phyloP scores from a whole-genome alignment of 2,797 vertebrate species.

The Sebastes steindachneri region DNA sequence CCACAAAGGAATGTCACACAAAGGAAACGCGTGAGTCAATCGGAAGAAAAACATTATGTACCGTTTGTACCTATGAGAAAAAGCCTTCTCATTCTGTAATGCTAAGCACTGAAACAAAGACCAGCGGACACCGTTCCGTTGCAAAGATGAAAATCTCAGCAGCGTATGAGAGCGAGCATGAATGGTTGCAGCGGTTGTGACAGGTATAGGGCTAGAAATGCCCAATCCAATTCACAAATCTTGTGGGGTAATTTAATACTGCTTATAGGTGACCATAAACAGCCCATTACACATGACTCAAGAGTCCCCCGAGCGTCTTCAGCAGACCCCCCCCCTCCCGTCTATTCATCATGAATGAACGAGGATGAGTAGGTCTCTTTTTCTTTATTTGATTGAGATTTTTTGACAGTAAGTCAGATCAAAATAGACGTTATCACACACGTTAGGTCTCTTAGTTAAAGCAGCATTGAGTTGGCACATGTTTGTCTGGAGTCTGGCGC shows the following conservation, averaged over 20 bases:
- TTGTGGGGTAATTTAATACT: background rate
- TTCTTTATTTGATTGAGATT: no score
- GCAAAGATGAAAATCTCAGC: background rate
- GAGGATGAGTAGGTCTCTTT: no score
- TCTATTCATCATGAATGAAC: background rate
- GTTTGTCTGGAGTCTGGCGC: background rate
- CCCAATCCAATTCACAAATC: slow-evolving; percentile 1
- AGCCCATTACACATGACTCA: background rate
- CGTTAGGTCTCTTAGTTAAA: no score
- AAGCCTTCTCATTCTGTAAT: background rate
- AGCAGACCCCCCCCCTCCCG: background rate
- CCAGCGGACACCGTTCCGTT: background rate
- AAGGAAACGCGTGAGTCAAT: slow-evolving; percentile 51
- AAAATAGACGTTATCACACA: no score
- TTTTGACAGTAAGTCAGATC: no score
- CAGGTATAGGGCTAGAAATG: background rate
- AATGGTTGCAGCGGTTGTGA: background rate
- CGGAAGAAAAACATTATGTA: background rate
- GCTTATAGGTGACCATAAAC: background rate
- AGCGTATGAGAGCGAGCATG: background rate
- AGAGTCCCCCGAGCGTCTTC: background rate
- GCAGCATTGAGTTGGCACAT: background rate
- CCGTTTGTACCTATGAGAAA: background rate
- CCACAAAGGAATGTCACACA: slow-evolving; percentile 75
- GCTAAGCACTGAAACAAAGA: slow-evolving; percentile 4